Conservation (phyloP, 2,113 vertebrate species). For the Desmodus rotundus region DNA sequence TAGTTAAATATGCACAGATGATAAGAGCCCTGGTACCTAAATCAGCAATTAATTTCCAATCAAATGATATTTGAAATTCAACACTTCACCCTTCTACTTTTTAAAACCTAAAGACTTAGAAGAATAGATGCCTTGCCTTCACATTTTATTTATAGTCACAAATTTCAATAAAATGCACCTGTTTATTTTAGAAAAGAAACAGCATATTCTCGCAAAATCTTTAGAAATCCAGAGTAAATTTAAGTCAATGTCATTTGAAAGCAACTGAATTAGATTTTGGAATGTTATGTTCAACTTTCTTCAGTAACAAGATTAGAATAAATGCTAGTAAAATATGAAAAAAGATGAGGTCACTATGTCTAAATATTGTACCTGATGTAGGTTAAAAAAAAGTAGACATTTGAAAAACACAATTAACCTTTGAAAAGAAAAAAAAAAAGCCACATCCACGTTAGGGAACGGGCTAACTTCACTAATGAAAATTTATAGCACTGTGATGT, state of each 20-base stretch:
- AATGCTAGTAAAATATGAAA: conserved; percentile 49
- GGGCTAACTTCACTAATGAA: conserved; percentile 45
- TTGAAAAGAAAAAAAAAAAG: conserved; percentile 50
- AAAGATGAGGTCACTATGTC: conserved; percentile 33
- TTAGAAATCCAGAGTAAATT: conserved; percentile 51
- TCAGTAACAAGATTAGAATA: conserved; percentile 57
- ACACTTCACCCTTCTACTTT: background rate
- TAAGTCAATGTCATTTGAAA: conserved; percentile 32
- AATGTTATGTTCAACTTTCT: conserved; percentile 33
- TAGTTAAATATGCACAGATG: conserved; percentile 42
- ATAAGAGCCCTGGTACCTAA: conserved; percentile 50
- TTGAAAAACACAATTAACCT: conserved; percentile 61
- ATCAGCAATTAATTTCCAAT: conserved; percentile 57
- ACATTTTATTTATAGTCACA: background rate
- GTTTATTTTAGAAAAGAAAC: conserved; percentile 2
- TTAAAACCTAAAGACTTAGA: background rate
- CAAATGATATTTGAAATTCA: conserved; percentile 58
- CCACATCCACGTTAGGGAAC: conserved; percentile 32
- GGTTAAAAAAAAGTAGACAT: conserved; percentile 47
- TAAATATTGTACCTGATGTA: conserved; percentile 18
- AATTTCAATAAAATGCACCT: conserved; percentile 2
- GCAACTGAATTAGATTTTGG: background rate
- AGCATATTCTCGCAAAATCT: background rate
- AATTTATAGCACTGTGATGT: conserved; percentile 51
- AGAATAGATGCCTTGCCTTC: background rate